phyloP scores from a whole-genome alignment of 2,113 vertebrate species.

The Oenanthe melanoleuca region DNA sequence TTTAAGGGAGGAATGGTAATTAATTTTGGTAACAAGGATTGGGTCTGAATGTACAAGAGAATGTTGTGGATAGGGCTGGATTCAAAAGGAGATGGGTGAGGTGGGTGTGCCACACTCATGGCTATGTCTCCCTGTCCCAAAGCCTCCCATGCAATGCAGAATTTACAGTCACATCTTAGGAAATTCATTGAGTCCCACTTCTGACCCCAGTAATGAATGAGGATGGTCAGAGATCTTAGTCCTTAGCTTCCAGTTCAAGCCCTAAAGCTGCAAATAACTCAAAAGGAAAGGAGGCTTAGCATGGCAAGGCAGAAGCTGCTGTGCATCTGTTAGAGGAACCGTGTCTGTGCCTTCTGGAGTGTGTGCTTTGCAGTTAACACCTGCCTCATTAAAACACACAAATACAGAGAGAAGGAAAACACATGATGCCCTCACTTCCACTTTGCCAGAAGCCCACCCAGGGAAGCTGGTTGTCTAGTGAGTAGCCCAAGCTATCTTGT shows the following conservation, averaged over 20 bases:
- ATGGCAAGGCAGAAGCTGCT: neutral
- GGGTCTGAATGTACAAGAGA: neutral
- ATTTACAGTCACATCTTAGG: neutral
- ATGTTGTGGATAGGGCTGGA: neutral
- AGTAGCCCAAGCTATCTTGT: neutral
- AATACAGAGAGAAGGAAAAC: neutral
- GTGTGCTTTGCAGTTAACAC: neutral
- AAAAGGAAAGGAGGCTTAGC: neutral
- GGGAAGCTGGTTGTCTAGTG: neutral
- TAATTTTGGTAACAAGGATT: neutral
- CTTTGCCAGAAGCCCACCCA: neutral
- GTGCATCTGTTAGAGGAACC: fast-evolving
- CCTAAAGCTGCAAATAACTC: neutral
- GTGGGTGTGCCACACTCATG: neutral
- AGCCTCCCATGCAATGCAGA: neutral
- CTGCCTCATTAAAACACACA: neutral
- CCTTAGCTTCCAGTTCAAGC: neutral
- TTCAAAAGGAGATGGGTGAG: neutral
- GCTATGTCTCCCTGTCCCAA: neutral
- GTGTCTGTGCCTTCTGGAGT: neutral
- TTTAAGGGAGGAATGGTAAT: neutral
- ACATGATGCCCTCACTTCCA: neutral
- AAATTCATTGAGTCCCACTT: neutral
- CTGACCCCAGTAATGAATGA: neutral
- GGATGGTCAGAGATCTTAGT: neutral